These are phyloP conservation scores for Campoletis raptor DNA, from an alignment of 2,888 invertebrate genomes.

Conservation along the genomic window DNA sequence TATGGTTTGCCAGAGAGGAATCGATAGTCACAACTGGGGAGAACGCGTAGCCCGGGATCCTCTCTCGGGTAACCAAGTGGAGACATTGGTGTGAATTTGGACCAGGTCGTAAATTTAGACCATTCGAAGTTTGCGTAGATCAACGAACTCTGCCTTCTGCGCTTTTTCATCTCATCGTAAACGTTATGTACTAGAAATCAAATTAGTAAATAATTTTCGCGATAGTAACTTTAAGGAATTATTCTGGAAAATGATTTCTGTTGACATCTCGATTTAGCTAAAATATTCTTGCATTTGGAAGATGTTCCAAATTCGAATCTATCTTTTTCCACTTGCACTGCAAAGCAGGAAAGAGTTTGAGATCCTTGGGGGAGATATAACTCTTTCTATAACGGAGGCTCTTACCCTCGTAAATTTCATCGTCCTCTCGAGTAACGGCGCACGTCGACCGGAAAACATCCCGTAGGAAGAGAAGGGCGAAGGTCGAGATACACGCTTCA, in stretches of 20 bases:
- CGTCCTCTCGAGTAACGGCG: constrained; percentile 29
- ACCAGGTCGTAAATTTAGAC: constrained; percentile 19
- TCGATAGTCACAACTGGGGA: constrained; percentile 59
- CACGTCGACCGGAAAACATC: constrained; percentile 59
- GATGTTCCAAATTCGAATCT: not conserved
- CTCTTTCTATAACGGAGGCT: constrained; percentile 28
- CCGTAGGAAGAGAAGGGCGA: not conserved
- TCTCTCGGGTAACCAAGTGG: constrained; percentile 38
- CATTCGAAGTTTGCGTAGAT: not conserved
- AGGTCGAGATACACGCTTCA: constrained; percentile 30
- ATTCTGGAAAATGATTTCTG: not conserved
- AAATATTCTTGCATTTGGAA: not conserved
- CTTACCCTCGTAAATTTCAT: constrained; percentile 54
- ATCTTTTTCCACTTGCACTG: not conserved
- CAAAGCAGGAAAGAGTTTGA: not conserved
- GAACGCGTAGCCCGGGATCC: constrained; percentile 25
- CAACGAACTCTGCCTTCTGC: not conserved
- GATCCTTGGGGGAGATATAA: constrained; percentile 27
- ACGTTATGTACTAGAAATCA: not conserved
- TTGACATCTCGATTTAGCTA: not conserved
- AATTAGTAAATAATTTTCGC: not conserved
- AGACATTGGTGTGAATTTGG: constrained; percentile 14
- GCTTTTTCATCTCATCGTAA: not conserved
- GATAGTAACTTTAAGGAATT: not conserved
- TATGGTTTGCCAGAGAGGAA: constrained; percentile 47